phyloP scores from a whole-genome alignment of 2,797 vertebrate genomes.

The Hemitrygon akajei region DNA sequence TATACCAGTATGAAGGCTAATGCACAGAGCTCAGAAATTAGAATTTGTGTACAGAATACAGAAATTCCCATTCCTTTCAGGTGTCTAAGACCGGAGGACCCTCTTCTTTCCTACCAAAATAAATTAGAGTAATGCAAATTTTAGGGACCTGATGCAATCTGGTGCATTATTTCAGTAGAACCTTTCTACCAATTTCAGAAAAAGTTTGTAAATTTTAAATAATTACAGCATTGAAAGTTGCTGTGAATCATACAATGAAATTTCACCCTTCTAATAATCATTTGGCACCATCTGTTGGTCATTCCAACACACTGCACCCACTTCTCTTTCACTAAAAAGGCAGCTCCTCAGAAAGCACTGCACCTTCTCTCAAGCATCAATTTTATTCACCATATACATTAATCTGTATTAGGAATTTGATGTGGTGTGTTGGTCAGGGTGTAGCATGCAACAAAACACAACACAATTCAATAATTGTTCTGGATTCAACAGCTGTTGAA shows the following conservation, averaged over 20 bases:
- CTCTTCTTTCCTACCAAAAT: neutral
- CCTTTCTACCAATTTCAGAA: neutral
- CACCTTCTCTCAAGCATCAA: too few relatives aligned
- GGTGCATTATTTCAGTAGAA: neutral
- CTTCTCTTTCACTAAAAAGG: neutral
- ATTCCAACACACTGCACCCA: neutral
- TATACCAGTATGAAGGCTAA: neutral
- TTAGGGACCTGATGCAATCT: neutral
- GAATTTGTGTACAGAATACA: too few relatives aligned
- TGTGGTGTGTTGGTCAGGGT: too few relatives aligned
- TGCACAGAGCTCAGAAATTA: too few relatives aligned
- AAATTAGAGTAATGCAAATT: neutral
- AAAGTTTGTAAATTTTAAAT: neutral
- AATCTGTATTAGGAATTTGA: too few relatives aligned
- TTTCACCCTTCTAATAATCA: neutral
- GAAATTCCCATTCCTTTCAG: too few relatives aligned
- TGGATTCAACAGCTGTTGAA: too few relatives aligned
- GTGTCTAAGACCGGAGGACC: neutral
- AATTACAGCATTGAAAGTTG: neutral
- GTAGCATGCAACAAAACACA: too few relatives aligned
- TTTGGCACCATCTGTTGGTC: constrained; percentile 15
- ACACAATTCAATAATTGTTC: too few relatives aligned
- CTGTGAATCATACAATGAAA: neutral
- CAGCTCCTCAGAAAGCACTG: too few relatives aligned
- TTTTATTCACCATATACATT: too few relatives aligned